These are phyloP conservation scores for Alectoris magna DNA, from an alignment of 2,797 vertebrate genomes.

Conservation along the genomic window DNA sequence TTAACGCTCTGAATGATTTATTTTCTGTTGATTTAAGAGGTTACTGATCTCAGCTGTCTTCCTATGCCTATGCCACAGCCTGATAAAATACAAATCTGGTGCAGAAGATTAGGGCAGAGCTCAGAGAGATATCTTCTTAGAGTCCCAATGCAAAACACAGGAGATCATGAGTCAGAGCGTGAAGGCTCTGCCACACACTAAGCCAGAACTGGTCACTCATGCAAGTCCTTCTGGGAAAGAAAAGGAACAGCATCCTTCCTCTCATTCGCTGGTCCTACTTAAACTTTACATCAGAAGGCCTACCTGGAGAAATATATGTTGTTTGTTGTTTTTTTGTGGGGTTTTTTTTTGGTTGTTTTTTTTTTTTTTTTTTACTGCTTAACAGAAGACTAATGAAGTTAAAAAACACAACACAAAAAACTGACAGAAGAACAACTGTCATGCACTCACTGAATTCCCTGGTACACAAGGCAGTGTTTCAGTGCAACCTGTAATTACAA, in stretches of 20 bases:
- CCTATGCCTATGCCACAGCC: neutral
- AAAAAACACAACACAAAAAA: neutral
- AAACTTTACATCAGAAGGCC: neutral
- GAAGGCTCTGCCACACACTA: slow-evolving; percentile 7
- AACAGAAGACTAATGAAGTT: neutral
- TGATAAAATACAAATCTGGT: slow-evolving; percentile 9
- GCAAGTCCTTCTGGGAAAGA: neutral
- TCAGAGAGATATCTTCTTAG: slow-evolving; percentile 24
- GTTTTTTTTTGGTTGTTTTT: no score
- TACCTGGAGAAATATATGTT: neutral
- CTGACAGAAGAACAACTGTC: neutral
- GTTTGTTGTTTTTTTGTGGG: no score
- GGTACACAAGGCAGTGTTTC: neutral
- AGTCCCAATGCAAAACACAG: neutral
- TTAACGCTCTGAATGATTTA: slow-evolving; percentile 5
- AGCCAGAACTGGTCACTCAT: neutral
- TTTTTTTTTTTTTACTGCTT: neutral
- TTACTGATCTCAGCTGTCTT: neutral
- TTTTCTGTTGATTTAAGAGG: slow-evolving; percentile 3
- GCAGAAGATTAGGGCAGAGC: neutral
- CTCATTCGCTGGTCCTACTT: neutral
- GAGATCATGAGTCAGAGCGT: slow-evolving; percentile 31
- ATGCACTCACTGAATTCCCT: neutral
- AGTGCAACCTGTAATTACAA: neutral
- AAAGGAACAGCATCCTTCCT: slow-evolving; percentile 1